Evolutionary conservation across 2,888 invertebrate genomes (phyloP), one percentile per base, ranked within the genome.

Genomic region (Pycnomerus fuliginosus): DNA sequence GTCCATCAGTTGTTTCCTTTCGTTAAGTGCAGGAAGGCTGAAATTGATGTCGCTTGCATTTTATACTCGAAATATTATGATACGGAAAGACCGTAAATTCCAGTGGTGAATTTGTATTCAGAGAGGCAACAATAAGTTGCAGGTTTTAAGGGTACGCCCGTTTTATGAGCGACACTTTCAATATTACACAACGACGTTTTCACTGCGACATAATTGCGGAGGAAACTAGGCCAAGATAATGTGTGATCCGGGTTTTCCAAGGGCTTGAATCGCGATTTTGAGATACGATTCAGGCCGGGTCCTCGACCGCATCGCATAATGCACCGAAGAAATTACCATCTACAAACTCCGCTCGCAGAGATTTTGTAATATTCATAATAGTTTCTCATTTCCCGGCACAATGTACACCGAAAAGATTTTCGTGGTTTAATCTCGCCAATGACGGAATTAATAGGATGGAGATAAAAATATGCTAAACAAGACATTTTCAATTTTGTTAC

Each of bases 281-380:
- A 62, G 68, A 68, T 68, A 68, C 50, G 65, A 66, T 68, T 68
- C 68, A 68, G 37, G 50, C 48, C 55, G 46, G 53, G 53, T 55
- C 50, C 57, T 56, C 57, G 55, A 53, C 58, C 46, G 45, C 55
- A 50, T 49, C 58, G 52, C 56, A 66, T 63, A 65, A 65, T 65
- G 61, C 63, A 60, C 61, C 61, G 55, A 65, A 64, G 68, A 63
- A 65, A 66, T 66, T 64, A 62, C 65, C 64, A 61, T 65, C 59
- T 56, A 62, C 62, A 62, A 63, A 61, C 60, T 58, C 56, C 45
- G 47, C 53, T 42, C 37, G 54, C 49, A 50, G 48, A 58, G 59
- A 61, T 61, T 62, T 58, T 64, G 60, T 60, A 65, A 65, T 65
- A 64, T 65, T 64, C 62, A 64, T 64, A 65, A 65, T 65, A 64